Percentiles rank a stretch among this genome's conserved stretches.
Evolutionary conservation across 2,888 invertebrate genomes (phyloP).

Genomic region (Rhogogaster chlorosoma): DNA sequence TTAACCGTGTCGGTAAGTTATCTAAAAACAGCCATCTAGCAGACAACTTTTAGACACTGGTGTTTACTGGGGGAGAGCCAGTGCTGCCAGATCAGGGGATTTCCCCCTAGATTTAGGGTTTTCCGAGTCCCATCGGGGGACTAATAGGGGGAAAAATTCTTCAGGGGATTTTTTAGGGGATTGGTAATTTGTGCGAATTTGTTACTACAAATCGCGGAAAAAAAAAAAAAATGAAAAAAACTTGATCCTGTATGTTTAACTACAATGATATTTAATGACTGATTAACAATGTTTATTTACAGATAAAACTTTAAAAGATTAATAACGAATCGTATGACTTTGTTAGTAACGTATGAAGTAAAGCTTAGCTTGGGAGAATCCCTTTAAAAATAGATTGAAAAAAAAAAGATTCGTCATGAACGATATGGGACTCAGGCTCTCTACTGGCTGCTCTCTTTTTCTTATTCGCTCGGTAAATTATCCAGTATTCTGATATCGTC

Average conservation of each 20-base stretch:
- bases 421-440: no score
- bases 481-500: neutral
- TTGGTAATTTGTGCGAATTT: neutral
- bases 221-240: neutral
- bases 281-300: no score
- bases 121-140: neutral
- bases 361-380: no score
- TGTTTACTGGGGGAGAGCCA: no score
- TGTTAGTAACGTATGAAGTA: neutral
- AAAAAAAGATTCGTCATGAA: no score
- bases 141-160: conserved; percentile 1
- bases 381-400: no score
- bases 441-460: no score
- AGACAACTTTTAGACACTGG: no score
- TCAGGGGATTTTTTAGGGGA: conserved; percentile 20
- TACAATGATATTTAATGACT: no score
- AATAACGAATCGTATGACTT: neutral
- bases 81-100: conserved; percentile 23
- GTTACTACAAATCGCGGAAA: neutral
- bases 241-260: neutral
- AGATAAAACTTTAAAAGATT: neutral
- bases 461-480: neutral
- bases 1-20: no score
- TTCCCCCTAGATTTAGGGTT: conserved; percentile 17
- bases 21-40: no score